Percentiles rank a stretch among this genome's conserved stretches.
Conservation (phyloP, 2,113 vertebrate genomes). For the Eidolon helvum region DNA sequence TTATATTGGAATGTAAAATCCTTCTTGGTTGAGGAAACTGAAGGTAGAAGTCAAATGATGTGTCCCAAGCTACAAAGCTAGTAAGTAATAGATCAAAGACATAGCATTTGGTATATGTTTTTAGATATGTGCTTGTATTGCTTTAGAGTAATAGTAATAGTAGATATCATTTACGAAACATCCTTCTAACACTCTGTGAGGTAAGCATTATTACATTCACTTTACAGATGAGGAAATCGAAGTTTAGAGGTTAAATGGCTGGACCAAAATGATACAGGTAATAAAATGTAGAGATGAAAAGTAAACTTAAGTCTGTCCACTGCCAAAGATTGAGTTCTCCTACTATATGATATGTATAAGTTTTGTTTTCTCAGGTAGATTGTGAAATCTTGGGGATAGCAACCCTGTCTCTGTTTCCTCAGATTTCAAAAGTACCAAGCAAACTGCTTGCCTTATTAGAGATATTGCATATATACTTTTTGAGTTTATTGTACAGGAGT, state of each 20-base stretch:
- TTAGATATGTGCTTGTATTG: not conserved
- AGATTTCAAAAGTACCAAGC: not conserved
- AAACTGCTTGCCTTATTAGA: not conserved
- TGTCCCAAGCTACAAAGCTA: not conserved
- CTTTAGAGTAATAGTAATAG: not conserved
- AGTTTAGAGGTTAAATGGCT: not conserved
- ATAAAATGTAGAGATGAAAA: not conserved
- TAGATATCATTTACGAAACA: not conserved
- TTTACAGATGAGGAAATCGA: slow-evolving; percentile 8
- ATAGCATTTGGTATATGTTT: not conserved
- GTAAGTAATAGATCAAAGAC: not conserved
- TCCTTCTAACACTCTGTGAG: not conserved
- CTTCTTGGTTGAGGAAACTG: slow-evolving; percentile 7
- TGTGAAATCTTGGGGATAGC: not conserved
- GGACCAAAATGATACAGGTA: not conserved
- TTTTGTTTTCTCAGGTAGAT: not conserved
- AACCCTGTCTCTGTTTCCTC: not conserved
- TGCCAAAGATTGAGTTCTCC: not conserved
- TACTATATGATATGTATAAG: not conserved
- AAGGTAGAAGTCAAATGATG: not conserved
- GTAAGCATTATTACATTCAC: not conserved
- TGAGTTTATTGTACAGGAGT: not conserved
- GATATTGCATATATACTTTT: not conserved
- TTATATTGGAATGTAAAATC: not conserved
- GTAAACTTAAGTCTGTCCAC: not conserved